Evolutionary conservation across 2,888 invertebrate species (phyloP), one percentile per base, ranked within the genome.

Genomic region (Tanypteryx hageni): DNA sequence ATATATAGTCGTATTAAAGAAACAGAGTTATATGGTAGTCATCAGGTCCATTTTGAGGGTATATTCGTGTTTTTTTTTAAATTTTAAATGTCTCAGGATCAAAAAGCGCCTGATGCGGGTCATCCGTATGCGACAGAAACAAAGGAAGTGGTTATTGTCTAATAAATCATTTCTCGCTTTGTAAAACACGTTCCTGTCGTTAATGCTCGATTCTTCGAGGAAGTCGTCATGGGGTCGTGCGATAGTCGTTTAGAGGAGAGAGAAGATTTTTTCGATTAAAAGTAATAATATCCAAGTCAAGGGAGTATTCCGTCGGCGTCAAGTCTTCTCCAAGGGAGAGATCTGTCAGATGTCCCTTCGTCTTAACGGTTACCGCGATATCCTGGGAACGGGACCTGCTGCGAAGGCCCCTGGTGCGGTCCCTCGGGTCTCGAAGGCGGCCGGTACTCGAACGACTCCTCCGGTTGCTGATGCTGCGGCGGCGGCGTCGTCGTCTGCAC

Each of bases 311-410:
- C 16, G 22, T 76, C 16, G 22, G 8, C 10, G 76, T 76, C 76
- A 76, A 27, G 27, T 76, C 14, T 76, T 27, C 76, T 76, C 27
- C 76, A 22, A 76, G 76, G 76, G n/a, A 76, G 27, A 27, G 13
- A 22, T 76, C 76, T 22, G 61, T 16, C 61, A 61, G 61, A 68
- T 22, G 22, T 76, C 22, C 76, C 27, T 76, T 76, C 11, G 76
- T 89, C n/a, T 10, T 44, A 16, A 44, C 64, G 64, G 44, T 89
- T 89, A 89, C 89, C 89, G 56, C 89, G 89, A 89, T 89, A 89
- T 89, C 89, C 89, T 8, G 89, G 64, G 64, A 89, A 89, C 13
- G 89, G 44, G 5, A 57, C 83, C 13, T 14, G 83, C 14, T 57
- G 44, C n/a, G 18, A 44, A 31, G 89, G 89, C 7, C 44, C 31